Percentiles rank a stretch among this genome's conserved stretches.
Conservation (phyloP, 2,113 vertebrate species). For the Ictalurus punctatus region DNA sequence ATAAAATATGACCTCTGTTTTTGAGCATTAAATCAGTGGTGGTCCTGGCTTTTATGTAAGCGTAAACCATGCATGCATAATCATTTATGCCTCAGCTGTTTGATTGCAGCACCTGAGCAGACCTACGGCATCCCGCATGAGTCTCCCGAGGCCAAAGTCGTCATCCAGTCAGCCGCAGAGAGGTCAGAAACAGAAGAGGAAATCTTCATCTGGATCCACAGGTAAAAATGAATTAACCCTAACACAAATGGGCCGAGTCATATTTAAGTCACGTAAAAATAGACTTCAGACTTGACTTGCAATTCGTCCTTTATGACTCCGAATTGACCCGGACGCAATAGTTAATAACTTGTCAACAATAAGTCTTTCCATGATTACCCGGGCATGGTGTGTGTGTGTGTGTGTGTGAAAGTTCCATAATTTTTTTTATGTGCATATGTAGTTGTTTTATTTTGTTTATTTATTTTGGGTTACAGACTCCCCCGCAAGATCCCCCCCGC, state of each 20-base stretch:
- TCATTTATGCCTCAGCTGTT: not conserved
- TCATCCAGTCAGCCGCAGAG: conserved; percentile 4
- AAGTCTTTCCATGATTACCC: no score
- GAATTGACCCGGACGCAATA: no score
- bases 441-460: no score
- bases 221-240: conserved; percentile 44
- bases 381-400: no score
- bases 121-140: not conserved
- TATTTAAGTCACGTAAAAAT: no score
- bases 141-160: conserved; percentile 11
- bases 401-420: no score
- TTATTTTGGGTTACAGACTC: no score
- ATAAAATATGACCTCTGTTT: not conserved
- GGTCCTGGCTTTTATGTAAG: not conserved
- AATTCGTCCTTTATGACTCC: no score
- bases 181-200: conserved; percentile 44
- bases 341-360: no score
- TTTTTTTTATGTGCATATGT: no score
- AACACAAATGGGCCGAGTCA: not conserved
- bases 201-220: conserved; percentile 50
- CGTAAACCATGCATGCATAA: not conserved
- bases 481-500: no score
- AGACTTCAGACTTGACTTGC: no score
- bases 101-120: conserved; percentile 10
- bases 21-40: not conserved